Conservation (phyloP, 2,888 invertebrate species). For the Drosophila parthenogenetica region DNA sequence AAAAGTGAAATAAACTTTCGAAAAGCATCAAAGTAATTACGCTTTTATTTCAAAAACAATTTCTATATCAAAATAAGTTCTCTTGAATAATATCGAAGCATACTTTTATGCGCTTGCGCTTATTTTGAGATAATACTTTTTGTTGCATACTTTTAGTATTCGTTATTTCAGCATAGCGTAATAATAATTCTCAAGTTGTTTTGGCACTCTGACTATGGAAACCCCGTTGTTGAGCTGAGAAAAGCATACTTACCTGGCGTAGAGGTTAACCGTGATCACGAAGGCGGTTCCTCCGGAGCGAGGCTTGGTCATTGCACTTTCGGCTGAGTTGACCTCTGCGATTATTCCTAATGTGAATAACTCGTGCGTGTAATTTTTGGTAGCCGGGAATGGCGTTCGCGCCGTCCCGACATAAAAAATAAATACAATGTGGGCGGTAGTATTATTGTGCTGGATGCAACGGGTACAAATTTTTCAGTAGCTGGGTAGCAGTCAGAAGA, state of each 20-base stretch:
- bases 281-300: slow-evolving; percentile 84
- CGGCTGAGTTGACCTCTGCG: slow-evolving; percentile 91
- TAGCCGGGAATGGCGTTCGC: slow-evolving; percentile 89
- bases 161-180: rapidly evolving
- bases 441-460: too few relatives aligned
- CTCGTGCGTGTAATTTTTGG: slow-evolving; percentile 90
- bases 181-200: slow-evolving; percentile 49
- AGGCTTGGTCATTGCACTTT: slow-evolving; percentile 87
- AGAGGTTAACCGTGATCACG: slow-evolving; percentile 83
- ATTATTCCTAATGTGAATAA: slow-evolving; percentile 91
- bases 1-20: slow-evolving; percentile 66
- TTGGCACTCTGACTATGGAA: not conserved
- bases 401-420: slow-evolving; percentile 86
- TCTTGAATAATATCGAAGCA: not conserved
- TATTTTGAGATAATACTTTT: not conserved
- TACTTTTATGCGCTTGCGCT: not conserved
- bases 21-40: slow-evolving; percentile 34
- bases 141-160: slow-evolving; percentile 30
- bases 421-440: too few relatives aligned
- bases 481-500: too few relatives aligned
- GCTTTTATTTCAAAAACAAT: not conserved
- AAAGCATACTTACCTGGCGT: slow-evolving; percentile 83
- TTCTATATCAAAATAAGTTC: not conserved
- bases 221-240: not conserved
- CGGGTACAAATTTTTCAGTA: too few relatives aligned